These are phyloP conservation scores for Pangasius macronema DNA, from an alignment of 2,797 vertebrate genomes.

Conservation along the genomic window DNA sequence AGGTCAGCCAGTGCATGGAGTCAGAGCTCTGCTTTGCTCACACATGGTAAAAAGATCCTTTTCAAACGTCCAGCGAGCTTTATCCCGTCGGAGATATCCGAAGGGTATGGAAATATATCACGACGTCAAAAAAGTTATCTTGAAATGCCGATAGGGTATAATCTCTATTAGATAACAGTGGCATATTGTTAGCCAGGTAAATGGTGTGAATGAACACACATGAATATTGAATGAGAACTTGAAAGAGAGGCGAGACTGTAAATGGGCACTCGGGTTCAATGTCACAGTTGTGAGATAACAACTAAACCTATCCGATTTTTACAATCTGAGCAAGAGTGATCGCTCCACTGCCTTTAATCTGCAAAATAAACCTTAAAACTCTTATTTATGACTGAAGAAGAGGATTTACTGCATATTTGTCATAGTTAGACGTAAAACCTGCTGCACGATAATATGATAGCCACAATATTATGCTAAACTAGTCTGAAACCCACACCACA, in stretches of 20 bases:
- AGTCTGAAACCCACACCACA: constrained; percentile 8
- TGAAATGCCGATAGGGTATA: constrained; percentile 8
- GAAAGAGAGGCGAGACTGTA: constrained; percentile 35
- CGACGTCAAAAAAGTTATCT: constrained; percentile 25
- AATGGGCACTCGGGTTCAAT: not conserved
- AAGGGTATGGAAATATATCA: constrained; percentile 1
- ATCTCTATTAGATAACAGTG: not conserved
- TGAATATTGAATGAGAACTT: constrained; percentile 53
- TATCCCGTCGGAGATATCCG: not conserved
- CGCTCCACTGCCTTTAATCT: not conserved
- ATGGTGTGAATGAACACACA: constrained; percentile 44
- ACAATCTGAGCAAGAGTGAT: not conserved
- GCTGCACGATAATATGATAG: not conserved
- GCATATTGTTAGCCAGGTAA: constrained; percentile 30
- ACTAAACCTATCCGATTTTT: not conserved
- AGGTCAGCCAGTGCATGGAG: constrained; percentile 5
- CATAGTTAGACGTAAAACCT: not conserved
- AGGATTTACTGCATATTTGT: not conserved
- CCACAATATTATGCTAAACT: constrained; percentile 1
- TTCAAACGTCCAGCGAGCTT: constrained; percentile 53
- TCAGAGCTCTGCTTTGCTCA: not conserved
- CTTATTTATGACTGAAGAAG: not conserved
- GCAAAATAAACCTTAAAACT: not conserved
- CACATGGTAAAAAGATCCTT: constrained; percentile 57
- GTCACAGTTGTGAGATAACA: constrained; percentile 10